Evolutionary conservation across 2,888 invertebrate genomes (phyloP).

Genomic region (Sepioteuthis lessoniana): DNA sequence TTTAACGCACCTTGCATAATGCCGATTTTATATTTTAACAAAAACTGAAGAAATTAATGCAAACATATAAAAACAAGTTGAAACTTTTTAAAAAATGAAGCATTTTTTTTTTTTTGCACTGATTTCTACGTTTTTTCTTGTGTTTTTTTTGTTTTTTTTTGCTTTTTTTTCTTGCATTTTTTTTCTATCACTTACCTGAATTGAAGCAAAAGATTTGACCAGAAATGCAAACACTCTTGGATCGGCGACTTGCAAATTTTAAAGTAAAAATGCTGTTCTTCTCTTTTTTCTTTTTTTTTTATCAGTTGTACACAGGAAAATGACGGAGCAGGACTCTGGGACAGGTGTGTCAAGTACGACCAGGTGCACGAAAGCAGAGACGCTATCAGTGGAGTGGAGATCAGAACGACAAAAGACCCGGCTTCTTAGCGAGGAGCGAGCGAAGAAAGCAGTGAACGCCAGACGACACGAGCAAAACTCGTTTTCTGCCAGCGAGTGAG

Average conservation of each 20-base stretch:
- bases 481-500: background rate
- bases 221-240: background rate
- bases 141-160: background rate
- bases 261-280: no score
- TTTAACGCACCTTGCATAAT: no score
- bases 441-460: background rate
- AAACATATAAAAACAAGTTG: background rate
- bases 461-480: background rate
- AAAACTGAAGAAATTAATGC: background rate
- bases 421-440: background rate
- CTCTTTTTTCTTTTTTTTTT: background rate
- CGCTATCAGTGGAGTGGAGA: background rate
- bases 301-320: background rate
- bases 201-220: background rate
- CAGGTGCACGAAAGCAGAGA: background rate
- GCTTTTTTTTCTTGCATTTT: background rate
- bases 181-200: background rate
- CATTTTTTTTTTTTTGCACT: background rate
- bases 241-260: background rate
- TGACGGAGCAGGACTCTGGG: background rate
- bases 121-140: background rate
- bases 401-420: background rate
- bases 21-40: background rate
- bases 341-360: background rate
- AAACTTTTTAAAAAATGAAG: background rate